phyloP scores from a whole-genome alignment of 2,797 vertebrate species.

The Poeciliopsis turneri region DNA sequence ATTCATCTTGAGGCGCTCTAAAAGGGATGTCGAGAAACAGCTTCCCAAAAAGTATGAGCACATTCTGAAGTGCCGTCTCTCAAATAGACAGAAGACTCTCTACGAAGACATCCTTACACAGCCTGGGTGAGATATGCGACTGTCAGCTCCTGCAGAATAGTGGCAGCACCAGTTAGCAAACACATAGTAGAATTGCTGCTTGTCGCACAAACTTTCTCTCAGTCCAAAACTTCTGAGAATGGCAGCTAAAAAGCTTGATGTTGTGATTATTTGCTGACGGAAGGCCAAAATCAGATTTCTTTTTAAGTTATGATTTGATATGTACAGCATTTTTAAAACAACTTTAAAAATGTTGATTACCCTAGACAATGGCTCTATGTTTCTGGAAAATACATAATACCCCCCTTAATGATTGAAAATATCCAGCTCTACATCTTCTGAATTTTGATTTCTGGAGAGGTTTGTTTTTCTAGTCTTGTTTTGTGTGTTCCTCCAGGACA shows the following conservation, averaged over 20 bases:
- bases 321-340: too few species aligned
- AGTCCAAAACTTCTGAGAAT: too few species aligned
- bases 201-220: too few species aligned
- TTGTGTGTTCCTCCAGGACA: constrained; percentile 73
- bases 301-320: too few species aligned
- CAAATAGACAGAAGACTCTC: constrained; percentile 87
- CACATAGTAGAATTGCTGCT: too few species aligned
- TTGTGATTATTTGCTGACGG: too few species aligned
- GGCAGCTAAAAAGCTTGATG: too few species aligned
- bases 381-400: too few species aligned
- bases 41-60: constrained; percentile 92
- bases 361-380: too few species aligned
- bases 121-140: constrained; percentile 79
- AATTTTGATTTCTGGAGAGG: background rate
- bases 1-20: constrained; percentile 91
- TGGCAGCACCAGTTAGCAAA: too few species aligned
- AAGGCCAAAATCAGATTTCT: too few species aligned
- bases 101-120: constrained; percentile 93
- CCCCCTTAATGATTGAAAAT: background rate
- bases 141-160: background rate
- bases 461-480: background rate
- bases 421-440: background rate
- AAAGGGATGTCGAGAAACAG: constrained; percentile 92
- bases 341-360: too few species aligned
- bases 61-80: constrained; percentile 90